Evolutionary conservation across 2,888 invertebrate species (phyloP).

Genomic region (Desoria tigrina): DNA sequence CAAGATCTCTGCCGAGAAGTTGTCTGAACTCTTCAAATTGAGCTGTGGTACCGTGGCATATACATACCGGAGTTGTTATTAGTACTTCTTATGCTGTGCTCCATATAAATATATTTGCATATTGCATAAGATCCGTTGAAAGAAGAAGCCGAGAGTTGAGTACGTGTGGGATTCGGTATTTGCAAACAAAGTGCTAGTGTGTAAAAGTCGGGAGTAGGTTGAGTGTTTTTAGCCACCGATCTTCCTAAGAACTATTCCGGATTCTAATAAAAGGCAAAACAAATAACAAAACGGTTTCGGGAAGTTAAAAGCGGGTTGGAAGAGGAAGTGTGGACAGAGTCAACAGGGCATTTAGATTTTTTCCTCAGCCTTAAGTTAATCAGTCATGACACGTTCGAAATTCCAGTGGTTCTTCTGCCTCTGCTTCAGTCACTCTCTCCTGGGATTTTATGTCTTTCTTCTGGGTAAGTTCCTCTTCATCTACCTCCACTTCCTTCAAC

Average conservation of each 20-base stretch:
- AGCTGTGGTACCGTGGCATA: not conserved
- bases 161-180: not conserved
- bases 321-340: not conserved
- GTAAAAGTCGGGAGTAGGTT: not conserved
- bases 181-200: constrained; percentile 6
- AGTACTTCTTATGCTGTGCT: not conserved
- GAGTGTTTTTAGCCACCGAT: not conserved
- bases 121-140: no score
- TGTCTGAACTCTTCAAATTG: no score
- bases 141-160: not conserved
- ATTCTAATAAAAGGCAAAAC: no score
- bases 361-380: not conserved
- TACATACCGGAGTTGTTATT: not conserved
- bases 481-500: not conserved
- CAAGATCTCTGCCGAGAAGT: no score
- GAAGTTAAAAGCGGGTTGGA: not conserved
- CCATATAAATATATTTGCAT: no score
- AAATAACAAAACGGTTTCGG: no score
- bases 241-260: no score
- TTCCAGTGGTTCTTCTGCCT: constrained; percentile 16
- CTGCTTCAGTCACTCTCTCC: constrained; percentile 21
- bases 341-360: constrained; percentile 3
- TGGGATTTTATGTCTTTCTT: constrained; percentile 32
- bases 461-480: constrained; percentile 28
- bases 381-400: constrained; percentile 30